Base-by-base conservation (phyloP, 2,113 vertebrate species). In the Boleophthalmus pectinirostris region DNA sequence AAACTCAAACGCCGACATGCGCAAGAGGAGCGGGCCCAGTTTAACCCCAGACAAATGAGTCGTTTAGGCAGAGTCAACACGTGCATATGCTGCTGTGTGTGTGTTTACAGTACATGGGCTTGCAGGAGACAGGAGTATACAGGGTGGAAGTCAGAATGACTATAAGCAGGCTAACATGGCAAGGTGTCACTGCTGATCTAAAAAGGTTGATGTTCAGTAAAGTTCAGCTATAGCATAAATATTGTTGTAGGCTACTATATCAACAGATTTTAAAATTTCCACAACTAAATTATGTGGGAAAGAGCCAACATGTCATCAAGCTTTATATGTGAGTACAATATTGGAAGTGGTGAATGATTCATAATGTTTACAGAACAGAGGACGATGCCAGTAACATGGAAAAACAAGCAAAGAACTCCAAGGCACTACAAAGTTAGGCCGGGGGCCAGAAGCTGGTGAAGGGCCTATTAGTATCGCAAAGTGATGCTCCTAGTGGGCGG, bases 1-100 rank as follows among this genome's bases (percentile, higher is more conserved):
- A 82, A 75, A 81, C 74, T 73, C 82, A 87, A 88, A 81, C 72
- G 77, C 82, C 75, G 64, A 79, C 79, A 81, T 73, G 73, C 79
- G 25, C 24, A 20, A 69, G 66, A 78, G 66, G 75, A 71, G 29
- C 68, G 49, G 51, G 72, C 74, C 69, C 77, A 29, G 81, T 83
- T 76, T 70, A 88, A 63, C 47, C 79, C 65, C 25, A 79, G 76
- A 82, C 82, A 87, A 68, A 75, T 66, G 63, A 57, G 76, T 54
- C 14, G 14, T 45, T 68, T 53, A 77, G 56, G 49, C 35, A 18
- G 70, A 70, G 74, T 53, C 79, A 78, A 74, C 58, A 54, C 29
- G 16, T 38, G 60, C 61, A 24, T 70, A 66, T 72, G 13, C 71
- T 49, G 71, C 79, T 83, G 85, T 85, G 21, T 4, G 29, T 38